phyloP scores from a whole-genome alignment of 2,888 invertebrate genomes.

The Coelinius sp. region DNA sequence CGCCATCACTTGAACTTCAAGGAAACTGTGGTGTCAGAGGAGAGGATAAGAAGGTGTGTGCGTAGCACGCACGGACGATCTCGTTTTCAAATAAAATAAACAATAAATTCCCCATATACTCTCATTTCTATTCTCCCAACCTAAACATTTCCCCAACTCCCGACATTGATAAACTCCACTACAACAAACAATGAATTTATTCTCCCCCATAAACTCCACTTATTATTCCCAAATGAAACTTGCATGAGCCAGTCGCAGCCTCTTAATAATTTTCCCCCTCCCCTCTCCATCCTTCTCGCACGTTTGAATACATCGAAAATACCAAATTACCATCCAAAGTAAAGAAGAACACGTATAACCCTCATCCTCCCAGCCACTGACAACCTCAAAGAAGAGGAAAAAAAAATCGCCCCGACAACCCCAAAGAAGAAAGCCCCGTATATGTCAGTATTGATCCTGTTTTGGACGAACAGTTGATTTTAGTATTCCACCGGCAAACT shows the following conservation, averaged over 20 bases:
- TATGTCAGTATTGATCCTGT: conserved; percentile 67
- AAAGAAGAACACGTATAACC: neutral
- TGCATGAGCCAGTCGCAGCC: conserved; percentile 8
- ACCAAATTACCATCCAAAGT: neutral
- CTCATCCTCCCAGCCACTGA: neutral
- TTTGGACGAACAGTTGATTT: conserved; percentile 58
- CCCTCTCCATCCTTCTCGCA: neutral
- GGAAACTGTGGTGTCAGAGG: no score
- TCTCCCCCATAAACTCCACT: neutral
- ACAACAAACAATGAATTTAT: neutral
- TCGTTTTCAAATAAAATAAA: no score
- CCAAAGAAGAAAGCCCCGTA: conserved; percentile 36
- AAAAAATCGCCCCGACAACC: conserved; percentile 26
- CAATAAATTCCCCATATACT: neutral
- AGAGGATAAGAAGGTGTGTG: no score
- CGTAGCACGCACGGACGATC: no score
- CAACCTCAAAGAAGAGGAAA: conserved; percentile 21
- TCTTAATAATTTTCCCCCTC: neutral
- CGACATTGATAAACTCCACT: neutral
- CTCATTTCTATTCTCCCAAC: neutral
- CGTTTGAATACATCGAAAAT: conserved; percentile 12
- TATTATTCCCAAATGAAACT: neutral
- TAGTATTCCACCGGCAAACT: conserved; percentile 69
- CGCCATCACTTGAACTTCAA: no score
- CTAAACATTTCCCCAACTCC: neutral